Base-by-base conservation (phyloP, 1,140 invertebrate species). In the Drosophila suzukii region DNA sequence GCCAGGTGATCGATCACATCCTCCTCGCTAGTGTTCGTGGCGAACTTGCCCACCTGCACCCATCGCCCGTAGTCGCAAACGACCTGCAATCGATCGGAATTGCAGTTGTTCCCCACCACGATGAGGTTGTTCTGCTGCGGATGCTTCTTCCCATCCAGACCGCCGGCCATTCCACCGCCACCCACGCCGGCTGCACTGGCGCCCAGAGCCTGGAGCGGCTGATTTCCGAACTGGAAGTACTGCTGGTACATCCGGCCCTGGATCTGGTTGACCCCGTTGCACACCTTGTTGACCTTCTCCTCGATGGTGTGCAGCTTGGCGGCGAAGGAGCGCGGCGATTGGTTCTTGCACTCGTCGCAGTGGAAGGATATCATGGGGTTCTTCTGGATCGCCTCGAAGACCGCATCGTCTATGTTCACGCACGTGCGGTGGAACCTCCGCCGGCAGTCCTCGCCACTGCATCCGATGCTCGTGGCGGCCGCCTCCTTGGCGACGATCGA, bases 241-340 rank as follows among this genome's bases (percentile, higher is more conserved):
- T 91, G 90, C 65, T 91, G 90, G 67, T 91, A 91, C 90, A 91
- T 91, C n/a, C 90, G 67, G 54, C 90, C 90, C 83, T 91, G 90
- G 53, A 91, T 91, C 57, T 91, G 90, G 56, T 91, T 91, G 50
- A 91, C 78, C 15, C 90, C 90, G 51, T 91, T 91, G 76, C 78
- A 88, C 70, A 91, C 83, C 75, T 91, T 91, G 55, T 91, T 91
- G 66, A 91, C 68, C 70, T 91, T 91, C 65, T 91, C 90, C 81
- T 91, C 90, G 72, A 91, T 91, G 53, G 83, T 90, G 13, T 91
- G 89, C 65, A 91, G 41, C 59, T 91, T 91, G 78, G 74, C 60
- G 56, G 76, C 74, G 24, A 91, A 65, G 32, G 75, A 76, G 50
- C 91, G 90, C 12, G 90, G 78, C 49, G 90, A 81, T 73, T 91